Conservation (phyloP, 2,888 invertebrate genomes). For the Nasonovia ribisnigri region DNA sequence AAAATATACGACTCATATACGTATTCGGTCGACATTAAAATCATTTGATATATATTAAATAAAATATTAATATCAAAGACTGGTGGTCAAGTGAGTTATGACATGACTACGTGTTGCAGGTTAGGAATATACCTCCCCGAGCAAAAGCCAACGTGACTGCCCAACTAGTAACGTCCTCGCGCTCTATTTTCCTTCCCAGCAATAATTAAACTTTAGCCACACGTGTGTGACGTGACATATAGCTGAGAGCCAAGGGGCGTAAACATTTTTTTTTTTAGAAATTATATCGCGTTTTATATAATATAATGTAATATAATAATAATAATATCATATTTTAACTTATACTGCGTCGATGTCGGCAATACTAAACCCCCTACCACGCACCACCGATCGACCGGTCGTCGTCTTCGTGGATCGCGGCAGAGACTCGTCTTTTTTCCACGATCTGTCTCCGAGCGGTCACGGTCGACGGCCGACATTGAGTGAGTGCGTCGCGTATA, state of each 20-base stretch:
- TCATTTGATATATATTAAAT: not conserved
- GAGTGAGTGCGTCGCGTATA: constrained; percentile 26
- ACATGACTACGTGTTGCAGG: too few species aligned
- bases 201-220: not conserved
- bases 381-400: not conserved
- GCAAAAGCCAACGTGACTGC: not conserved
- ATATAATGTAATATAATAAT: not conserved
- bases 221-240: not conserved
- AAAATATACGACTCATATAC: not conserved
- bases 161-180: not conserved
- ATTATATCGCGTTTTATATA: not conserved
- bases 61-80: not conserved
- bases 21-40: not conserved
- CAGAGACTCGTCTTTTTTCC: constrained; percentile 24
- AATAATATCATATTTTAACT: not conserved
- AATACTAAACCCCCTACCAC: not conserved
- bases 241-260: too few species aligned
- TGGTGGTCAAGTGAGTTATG: not conserved
- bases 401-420: not conserved
- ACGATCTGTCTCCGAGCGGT: constrained; percentile 58
- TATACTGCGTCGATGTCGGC: not conserved
- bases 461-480: constrained; percentile 51
- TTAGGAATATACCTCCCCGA: too few species aligned
- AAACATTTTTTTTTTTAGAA: not conserved
- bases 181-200: not conserved